Evolutionary conservation across 2,113 vertebrate genomes (phyloP).

Genomic region (Loxodonta africana): DNA sequence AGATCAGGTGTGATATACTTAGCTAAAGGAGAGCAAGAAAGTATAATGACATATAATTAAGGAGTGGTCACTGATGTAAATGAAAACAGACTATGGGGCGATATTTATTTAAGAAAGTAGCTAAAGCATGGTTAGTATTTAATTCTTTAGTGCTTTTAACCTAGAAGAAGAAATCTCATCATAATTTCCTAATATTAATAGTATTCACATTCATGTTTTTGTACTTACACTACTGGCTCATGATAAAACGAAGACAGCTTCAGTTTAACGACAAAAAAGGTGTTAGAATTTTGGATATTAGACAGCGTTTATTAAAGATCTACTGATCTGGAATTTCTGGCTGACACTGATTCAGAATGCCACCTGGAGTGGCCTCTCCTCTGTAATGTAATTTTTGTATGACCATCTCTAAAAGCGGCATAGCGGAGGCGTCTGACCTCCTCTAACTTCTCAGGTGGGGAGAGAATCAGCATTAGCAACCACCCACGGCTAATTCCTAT

Average conservation of each 20-base stretch:
- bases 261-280: slow-evolving; percentile 53
- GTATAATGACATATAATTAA: slow-evolving; percentile 56
- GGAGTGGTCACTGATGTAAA: not conserved
- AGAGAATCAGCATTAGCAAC: no score
- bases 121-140: not conserved
- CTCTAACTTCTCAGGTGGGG: no score
- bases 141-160: not conserved
- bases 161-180: not conserved
- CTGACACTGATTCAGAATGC: not conserved
- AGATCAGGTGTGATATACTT: slow-evolving; percentile 37
- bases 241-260: slow-evolving; percentile 64
- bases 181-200: not conserved
- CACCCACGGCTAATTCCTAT: no score
- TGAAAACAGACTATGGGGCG: slow-evolving; percentile 39
- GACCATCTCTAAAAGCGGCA: no score
- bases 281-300: slow-evolving; percentile 49
- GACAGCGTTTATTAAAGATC: not conserved
- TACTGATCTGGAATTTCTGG: not conserved
- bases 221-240: not conserved
- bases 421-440: no score
- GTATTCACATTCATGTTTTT: slow-evolving; percentile 3
- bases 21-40: slow-evolving; percentile 6
- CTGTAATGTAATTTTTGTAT: not conserved
- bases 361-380: not conserved
- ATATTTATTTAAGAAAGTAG: not conserved